Percentiles rank a stretch among this genome's conserved stretches.
These are phyloP conservation scores for Andrena flavipes DNA, from an alignment of 2,888 invertebrate genomes.

Conservation along the genomic window DNA sequence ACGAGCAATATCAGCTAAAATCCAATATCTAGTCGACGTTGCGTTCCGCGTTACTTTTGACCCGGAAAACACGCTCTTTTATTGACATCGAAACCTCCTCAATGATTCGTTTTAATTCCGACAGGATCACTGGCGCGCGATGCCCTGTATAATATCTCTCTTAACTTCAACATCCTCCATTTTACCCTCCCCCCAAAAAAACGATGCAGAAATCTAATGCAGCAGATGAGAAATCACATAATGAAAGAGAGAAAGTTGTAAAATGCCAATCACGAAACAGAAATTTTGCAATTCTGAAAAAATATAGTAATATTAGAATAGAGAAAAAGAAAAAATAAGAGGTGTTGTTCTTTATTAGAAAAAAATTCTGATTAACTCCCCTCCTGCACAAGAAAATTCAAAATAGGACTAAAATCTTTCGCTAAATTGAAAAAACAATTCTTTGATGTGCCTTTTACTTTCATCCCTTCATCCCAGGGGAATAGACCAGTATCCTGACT, in stretches of 20 bases:
- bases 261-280: too few relatives aligned
- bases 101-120: constrained; percentile 19
- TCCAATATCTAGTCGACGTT: constrained; percentile 57
- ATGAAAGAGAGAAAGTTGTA: neutral
- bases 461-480: neutral
- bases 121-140: neutral
- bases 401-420: too few relatives aligned
- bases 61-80: constrained; percentile 16
- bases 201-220: neutral
- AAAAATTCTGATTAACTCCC: too few relatives aligned
- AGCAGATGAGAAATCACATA: neutral
- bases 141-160: neutral
- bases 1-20: constrained; percentile 71
- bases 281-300: too few relatives aligned
- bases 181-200: neutral
- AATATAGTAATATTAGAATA: too few relatives aligned
- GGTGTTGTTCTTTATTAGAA: too few relatives aligned
- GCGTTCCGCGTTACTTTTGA: constrained; percentile 41
- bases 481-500: neutral
- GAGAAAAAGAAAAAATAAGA: too few relatives aligned
- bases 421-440: neutral
- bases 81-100: constrained; percentile 14
- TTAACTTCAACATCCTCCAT: neutral
- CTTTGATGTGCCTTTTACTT: neutral
- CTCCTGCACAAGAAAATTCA: too few relatives aligned